A percentile compares a stretch with the other conserved stretches of the same genome.
Conservation (phyloP, 2,113 vertebrate species). For the Chauna torquata region DNA sequence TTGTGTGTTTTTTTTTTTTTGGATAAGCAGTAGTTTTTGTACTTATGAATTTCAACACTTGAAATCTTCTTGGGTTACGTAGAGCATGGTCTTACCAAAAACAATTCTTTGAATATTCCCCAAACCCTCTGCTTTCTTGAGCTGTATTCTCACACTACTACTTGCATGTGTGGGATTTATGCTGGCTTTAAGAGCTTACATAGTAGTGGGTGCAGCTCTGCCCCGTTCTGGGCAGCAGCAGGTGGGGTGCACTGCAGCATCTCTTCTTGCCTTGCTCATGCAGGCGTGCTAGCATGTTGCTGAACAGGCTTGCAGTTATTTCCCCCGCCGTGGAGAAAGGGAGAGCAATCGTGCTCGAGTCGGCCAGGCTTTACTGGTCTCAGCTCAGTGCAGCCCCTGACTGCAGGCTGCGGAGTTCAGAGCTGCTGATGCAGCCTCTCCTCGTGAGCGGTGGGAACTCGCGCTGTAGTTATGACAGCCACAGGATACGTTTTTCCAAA, state of each 20-base stretch:
- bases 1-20: neutral
- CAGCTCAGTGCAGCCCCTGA: neutral
- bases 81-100: neutral
- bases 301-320: neutral
- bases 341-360: neutral
- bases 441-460: neutral
- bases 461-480: neutral
- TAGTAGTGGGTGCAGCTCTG: neutral
- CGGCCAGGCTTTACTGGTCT: neutral
- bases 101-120: rapidly evolving
- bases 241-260: neutral
- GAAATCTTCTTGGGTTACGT: neutral
- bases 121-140: neutral
- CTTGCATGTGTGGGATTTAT: rapidly evolving
- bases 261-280: neutral
- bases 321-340: neutral
- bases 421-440: neutral
- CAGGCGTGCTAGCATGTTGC: rapidly evolving
- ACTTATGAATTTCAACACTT: neutral
- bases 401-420: neutral
- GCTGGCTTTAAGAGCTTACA: neutral
- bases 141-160: neutral
- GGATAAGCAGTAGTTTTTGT: neutral
- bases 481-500: neutral
- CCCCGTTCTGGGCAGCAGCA: neutral